Base-by-base conservation (phyloP, 2,888 invertebrate genomes). In the Colletes collaris region DNA sequence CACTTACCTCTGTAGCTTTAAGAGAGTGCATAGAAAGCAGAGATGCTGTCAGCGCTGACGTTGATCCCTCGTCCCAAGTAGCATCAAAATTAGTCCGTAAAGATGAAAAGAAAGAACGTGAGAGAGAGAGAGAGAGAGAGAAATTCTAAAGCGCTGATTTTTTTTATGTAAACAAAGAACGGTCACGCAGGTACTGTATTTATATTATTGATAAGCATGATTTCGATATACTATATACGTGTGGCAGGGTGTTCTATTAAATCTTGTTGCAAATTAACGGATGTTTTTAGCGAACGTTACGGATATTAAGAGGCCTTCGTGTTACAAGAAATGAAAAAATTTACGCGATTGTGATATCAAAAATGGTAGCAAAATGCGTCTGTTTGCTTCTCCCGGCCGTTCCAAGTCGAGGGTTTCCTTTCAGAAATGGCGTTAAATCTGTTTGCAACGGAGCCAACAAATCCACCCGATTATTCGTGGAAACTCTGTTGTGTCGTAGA, bases 1-100 rank as follows among this genome's bases (percentile, higher is more conserved):
- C 68, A 78, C 63, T 80, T 80, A 80, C 79, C 79, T 80, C 78
- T 78, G 68, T 80, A 80, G 65, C 68, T 71, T 78, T 80, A 73
- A 80, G 68, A 52, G 55, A 72, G 53, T n/a, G 62, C 63, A 40
- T 63, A 68, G 49, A 50, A 59, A 59, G 49, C 56, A 62, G 52
- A 70, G 65, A 65, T 44, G 50, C 59, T 65, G 71, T 52, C 56
- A 62, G 66, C 50, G 62, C 66, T 70, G 69, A 77, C 67, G 56
- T 70, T 66, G 65, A 62, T 62, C 19, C 65, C 37, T 65, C 52
- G 19, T 19, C 35, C 59, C 16, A n/a, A 11, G 49, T 78, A 80
- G 64, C 27, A 72, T 69, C 40, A 60, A 65, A 78, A 66, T 58
- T 78, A 79, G 37, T 19, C 8, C 8, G 8, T 62, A 69, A 69